Percentiles rank a stretch among this genome's conserved stretches.
These are phyloP conservation scores for Rhamphomyia laevipes DNA, from an alignment of 2,888 invertebrate species.

Conservation along the genomic window DNA sequence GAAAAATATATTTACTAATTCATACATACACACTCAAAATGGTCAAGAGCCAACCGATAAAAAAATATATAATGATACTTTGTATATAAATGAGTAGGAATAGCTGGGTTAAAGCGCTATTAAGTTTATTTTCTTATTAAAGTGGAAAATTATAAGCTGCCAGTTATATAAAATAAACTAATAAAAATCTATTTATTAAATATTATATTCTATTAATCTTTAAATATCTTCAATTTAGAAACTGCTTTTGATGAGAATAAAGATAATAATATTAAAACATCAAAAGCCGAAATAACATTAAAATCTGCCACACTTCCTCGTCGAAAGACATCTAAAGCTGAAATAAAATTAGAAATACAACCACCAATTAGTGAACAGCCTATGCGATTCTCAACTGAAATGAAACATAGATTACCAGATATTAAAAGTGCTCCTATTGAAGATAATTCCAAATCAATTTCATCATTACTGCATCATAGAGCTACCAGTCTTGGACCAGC, in stretches of 20 bases:
- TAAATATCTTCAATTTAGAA: slow-evolving; percentile 29
- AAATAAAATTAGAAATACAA: slow-evolving; percentile 47
- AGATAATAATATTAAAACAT: slow-evolving; percentile 39
- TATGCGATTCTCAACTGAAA: slow-evolving; percentile 48
- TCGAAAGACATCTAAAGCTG: slow-evolving; percentile 51
- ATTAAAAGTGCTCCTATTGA: slow-evolving; percentile 30
- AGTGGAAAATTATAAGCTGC: too few relatives aligned
- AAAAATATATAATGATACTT: too few relatives aligned
- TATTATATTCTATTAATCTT: too few relatives aligned
- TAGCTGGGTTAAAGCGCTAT: too few relatives aligned
- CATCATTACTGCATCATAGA: slow-evolving; percentile 32
- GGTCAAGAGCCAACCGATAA: too few relatives aligned
- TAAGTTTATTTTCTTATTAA: too few relatives aligned
- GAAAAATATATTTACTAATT: too few relatives aligned
- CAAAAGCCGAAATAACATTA: slow-evolving; percentile 51
- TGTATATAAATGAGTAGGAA: too few relatives aligned
- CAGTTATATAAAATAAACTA: too few relatives aligned
- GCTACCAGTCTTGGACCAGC: slow-evolving; percentile 36
- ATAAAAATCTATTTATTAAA: too few relatives aligned
- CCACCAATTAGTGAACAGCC: slow-evolving; percentile 32
- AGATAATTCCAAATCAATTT: background rate
- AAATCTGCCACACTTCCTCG: slow-evolving; percentile 56
- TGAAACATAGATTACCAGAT: slow-evolving; percentile 45
- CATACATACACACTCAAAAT: too few relatives aligned
- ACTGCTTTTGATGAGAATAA: background rate